Conservation (phyloP, 2,797 vertebrate species). For the Centropyge bicolor region DNA sequence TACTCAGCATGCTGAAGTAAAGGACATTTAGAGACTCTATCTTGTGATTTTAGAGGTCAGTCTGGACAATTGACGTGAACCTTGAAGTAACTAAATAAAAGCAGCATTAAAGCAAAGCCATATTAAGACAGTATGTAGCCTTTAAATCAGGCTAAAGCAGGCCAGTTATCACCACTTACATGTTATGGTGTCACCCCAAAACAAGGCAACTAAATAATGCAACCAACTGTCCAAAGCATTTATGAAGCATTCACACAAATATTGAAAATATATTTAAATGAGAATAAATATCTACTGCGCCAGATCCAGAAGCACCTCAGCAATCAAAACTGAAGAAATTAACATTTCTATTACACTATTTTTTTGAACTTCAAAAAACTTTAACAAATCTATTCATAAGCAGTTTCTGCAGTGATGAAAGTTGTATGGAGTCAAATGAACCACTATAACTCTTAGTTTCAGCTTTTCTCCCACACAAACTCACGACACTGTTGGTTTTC, state of each 20-base stretch:
- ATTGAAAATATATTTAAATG: neutral
- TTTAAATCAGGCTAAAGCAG: neutral
- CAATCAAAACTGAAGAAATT: neutral
- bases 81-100: neutral
- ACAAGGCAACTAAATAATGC: neutral
- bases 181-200: neutral
- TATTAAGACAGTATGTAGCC: neutral
- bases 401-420: neutral
- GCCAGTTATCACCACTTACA: neutral
- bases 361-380: neutral
- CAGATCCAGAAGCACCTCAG: neutral
- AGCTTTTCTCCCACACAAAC: neutral
- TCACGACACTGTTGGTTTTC: neutral
- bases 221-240: neutral
- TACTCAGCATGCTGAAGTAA: constrained; percentile 7
- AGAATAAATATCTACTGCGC: neutral
- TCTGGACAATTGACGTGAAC: neutral
- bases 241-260: neutral
- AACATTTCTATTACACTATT: neutral
- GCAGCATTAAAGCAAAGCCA: neutral
- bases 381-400: neutral
- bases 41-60: constrained; percentile 9
- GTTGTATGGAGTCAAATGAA: neutral
- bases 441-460: neutral
- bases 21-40: neutral